Evolutionary conservation across 2,113 vertebrate species (phyloP).

Genomic region (Eurystomus gularis): DNA sequence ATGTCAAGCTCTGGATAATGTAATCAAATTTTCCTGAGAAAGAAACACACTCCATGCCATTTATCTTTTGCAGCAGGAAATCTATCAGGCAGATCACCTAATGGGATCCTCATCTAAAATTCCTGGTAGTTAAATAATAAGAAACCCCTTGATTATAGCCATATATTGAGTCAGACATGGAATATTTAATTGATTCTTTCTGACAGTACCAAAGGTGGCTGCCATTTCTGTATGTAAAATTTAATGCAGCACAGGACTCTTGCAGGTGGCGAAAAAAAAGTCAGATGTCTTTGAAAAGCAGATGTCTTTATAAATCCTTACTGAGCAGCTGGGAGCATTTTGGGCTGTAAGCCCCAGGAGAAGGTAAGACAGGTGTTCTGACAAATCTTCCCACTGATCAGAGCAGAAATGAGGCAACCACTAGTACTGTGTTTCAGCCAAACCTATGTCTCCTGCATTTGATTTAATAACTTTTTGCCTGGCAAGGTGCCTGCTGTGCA

Average conservation of each 20-base stretch:
- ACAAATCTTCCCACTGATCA: conserved; percentile 5
- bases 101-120: neutral
- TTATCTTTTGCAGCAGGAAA: neutral
- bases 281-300: neutral
- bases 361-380: neutral
- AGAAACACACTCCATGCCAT: neutral
- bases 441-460: neutral
- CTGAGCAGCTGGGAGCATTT: neutral
- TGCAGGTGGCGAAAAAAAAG: neutral
- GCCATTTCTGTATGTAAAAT: neutral
- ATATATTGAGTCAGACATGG: neutral
- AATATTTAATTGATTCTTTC: neutral
- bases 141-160: neutral
- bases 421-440: neutral
- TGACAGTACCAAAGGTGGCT: neutral
- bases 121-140: neutral
- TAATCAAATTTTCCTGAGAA: neutral
- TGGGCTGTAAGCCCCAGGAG: neutral
- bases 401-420: neutral
- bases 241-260: neutral
- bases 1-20: neutral
- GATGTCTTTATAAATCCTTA: neutral
- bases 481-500: neutral
- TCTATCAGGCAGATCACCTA: neutral
- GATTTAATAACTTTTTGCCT: conserved; percentile 40